These are phyloP conservation scores for Xanthia togata DNA, from an alignment of 2,888 invertebrate genomes.

Conservation along the genomic window DNA sequence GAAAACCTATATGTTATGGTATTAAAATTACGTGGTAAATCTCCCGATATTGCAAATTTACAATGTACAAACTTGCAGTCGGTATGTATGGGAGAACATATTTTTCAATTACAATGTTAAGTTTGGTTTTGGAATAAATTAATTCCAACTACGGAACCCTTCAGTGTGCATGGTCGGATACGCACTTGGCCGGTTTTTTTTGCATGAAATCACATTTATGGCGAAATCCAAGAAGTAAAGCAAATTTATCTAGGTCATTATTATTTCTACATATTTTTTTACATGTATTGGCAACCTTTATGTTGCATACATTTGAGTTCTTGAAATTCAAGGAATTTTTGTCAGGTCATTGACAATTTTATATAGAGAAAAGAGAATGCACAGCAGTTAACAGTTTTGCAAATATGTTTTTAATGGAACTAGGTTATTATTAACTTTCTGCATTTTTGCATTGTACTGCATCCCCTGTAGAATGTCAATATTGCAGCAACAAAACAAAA, in stretches of 20 bases:
- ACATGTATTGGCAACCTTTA: background rate
- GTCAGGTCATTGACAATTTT: background rate
- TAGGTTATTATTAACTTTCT: background rate
- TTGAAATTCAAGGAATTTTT: slow-evolving; percentile 10
- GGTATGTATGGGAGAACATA: background rate
- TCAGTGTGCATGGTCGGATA: background rate
- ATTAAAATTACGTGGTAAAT: too few species aligned
- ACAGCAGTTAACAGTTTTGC: background rate
- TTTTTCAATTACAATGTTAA: background rate
- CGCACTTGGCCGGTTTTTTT: background rate
- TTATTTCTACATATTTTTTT: background rate
- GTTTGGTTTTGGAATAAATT: background rate
- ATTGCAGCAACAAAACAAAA: background rate
- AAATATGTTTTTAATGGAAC: background rate
- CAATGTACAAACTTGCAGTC: background rate
- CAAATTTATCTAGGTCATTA: background rate
- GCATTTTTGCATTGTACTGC: background rate
- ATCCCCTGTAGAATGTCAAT: background rate
- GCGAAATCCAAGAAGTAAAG: background rate
- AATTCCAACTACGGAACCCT: background rate
- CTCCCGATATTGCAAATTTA: too few species aligned
- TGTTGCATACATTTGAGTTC: background rate
- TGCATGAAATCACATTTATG: background rate
- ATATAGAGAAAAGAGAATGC: background rate
- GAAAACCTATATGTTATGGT: too few species aligned